Conservation (phyloP, 1,140 invertebrate species). For the Pachypsylla venusta region DNA sequence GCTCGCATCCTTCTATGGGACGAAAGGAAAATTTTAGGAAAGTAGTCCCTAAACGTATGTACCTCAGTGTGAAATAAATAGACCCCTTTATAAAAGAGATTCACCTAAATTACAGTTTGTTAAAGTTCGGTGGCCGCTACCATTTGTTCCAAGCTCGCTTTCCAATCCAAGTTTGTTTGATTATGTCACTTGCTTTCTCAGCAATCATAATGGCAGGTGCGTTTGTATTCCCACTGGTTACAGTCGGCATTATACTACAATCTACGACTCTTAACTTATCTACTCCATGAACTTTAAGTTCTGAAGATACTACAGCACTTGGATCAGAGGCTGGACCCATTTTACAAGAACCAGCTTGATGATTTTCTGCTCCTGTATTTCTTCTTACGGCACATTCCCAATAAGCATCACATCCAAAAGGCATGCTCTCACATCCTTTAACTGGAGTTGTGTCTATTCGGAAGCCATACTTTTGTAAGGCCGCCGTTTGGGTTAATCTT, state of each 20-base stretch:
- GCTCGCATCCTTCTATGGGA: no score
- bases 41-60: no score
- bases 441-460: conserved; percentile 50
- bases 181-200: conserved; percentile 61
- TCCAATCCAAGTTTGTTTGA: conserved; percentile 48
- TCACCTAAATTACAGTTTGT: no score
- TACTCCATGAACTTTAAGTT: conserved; percentile 50
- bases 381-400: conserved; percentile 62
- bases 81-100: no score
- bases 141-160: conserved; percentile 23
- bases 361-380: conserved; percentile 65
- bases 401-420: conserved; percentile 58
- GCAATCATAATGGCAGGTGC: conserved; percentile 71
- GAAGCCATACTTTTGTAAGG: conserved; percentile 53
- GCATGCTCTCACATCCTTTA: conserved; percentile 50
- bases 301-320: conserved; percentile 50
- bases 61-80: no score
- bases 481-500: conserved; percentile 44
- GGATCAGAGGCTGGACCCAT: conserved; percentile 56
- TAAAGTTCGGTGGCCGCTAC: no score
- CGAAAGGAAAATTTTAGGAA: no score
- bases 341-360: conserved; percentile 66
- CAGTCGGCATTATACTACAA: conserved; percentile 59
- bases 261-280: conserved; percentile 55
- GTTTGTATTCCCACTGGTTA: conserved; percentile 63